phyloP scores from a whole-genome alignment of 2,797 vertebrate species.

The Enteromius paludinosus region DNA sequence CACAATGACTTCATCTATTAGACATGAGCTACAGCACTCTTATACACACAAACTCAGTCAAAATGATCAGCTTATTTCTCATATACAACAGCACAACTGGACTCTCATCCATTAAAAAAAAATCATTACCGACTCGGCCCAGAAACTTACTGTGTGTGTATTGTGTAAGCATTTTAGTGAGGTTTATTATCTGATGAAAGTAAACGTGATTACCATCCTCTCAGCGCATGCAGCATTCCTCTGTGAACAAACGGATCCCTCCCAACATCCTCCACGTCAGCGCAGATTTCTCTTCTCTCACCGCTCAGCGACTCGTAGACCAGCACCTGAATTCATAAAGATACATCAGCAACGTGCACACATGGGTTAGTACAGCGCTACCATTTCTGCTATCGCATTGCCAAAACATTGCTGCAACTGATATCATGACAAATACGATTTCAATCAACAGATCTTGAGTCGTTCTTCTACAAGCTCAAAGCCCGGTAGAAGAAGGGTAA shows the following conservation, averaged over 20 bases:
- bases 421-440: neutral
- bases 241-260: conserved; percentile 75
- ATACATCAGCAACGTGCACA: conserved; percentile 48
- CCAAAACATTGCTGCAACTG: neutral
- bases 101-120: neutral
- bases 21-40: conserved; percentile 34
- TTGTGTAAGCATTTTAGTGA: neutral
- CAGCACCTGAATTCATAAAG: conserved; percentile 80
- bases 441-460: neutral
- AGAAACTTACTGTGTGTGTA: neutral
- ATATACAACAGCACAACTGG: neutral
- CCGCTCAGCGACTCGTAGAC: conserved; percentile 78
- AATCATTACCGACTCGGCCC: neutral
- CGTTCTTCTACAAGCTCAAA: too few species aligned
- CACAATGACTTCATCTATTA: conserved; percentile 46
- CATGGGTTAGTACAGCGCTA: conserved; percentile 4
- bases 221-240: conserved; percentile 78
- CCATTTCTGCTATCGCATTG: neutral
- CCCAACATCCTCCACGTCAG: conserved; percentile 76
- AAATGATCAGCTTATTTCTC: conserved; percentile 1
- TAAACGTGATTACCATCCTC: conserved; percentile 84
- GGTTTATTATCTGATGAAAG: neutral
- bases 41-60: neutral
- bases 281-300: conserved; percentile 78
- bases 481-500: too few species aligned